These are phyloP conservation scores for Wiebesia pumilae DNA, from an alignment of 1,140 invertebrate species.

Conservation along the genomic window DNA sequence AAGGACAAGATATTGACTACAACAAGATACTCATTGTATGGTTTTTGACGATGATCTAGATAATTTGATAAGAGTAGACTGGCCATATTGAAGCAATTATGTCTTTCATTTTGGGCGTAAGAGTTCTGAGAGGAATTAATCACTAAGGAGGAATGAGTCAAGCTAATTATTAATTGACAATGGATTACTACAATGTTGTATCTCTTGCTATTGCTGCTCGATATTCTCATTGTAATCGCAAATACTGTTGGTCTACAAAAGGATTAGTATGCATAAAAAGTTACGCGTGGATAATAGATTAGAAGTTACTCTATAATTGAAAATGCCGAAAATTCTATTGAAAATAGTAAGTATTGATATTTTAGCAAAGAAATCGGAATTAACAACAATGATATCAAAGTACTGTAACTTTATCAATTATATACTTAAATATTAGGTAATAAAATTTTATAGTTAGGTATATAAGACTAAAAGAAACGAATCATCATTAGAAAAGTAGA, in stretches of 20 bases:
- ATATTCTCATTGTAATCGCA: constrained; percentile 74
- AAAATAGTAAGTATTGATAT: no score
- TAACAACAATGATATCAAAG: no score
- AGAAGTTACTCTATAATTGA: not conserved
- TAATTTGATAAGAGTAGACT: constrained; percentile 53
- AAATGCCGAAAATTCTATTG: no score
- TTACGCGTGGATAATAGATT: not conserved
- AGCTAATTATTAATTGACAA: constrained; percentile 72
- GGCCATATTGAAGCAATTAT: constrained; percentile 56
- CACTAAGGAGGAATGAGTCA: constrained; percentile 70
- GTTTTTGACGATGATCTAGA: constrained; percentile 1
- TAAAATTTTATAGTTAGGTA: no score
- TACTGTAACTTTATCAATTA: no score
- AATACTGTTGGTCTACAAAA: constrained; percentile 72
- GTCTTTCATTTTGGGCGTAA: constrained; percentile 66
- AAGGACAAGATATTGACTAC: constrained; percentile 30
- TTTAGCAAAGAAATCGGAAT: no score
- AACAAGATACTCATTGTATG: not conserved
- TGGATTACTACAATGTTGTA: constrained; percentile 71
- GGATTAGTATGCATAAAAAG: constrained; percentile 60
- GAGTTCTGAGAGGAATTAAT: constrained; percentile 70
- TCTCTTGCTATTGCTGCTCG: constrained; percentile 70
- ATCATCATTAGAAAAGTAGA: no score
- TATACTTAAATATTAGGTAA: no score
- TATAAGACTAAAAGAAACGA: no score